Conservation (phyloP, 2,113 vertebrate genomes). For the Bagarius yarrelli region DNA sequence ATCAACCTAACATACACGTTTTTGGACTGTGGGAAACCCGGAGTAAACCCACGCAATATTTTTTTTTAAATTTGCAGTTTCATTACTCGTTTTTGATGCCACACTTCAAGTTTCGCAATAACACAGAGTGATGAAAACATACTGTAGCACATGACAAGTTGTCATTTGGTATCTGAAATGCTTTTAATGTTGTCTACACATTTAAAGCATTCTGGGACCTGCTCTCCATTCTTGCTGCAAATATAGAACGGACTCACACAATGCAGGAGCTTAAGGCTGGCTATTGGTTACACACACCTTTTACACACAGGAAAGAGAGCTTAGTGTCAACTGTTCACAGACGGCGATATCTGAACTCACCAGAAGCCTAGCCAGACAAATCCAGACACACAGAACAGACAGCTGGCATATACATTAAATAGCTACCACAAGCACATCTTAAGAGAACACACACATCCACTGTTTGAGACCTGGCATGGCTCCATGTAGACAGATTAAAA, state of each 20-base stretch:
- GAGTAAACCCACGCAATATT: too few relatives aligned
- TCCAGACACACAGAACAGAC: conserved; percentile 11
- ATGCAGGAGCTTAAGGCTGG: not conserved
- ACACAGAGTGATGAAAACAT: too few relatives aligned
- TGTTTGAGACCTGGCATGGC: conserved; percentile 23
- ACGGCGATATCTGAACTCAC: conserved; percentile 29
- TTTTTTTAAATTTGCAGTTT: too few relatives aligned
- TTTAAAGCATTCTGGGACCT: not conserved
- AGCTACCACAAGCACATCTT: conserved; percentile 39
- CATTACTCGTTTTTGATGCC: too few relatives aligned
- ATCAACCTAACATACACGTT: too few relatives aligned
- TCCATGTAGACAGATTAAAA: conserved; percentile 43
- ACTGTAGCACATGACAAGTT: not conserved
- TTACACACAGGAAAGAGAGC: conserved; percentile 5
- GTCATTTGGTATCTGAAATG: not conserved
- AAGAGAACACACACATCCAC: conserved; percentile 25
- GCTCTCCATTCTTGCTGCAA: not conserved
- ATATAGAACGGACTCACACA: not conserved
- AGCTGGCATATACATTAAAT: conserved; percentile 35
- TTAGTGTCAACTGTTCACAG: conserved; percentile 6
- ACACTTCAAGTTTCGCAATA: too few relatives aligned
- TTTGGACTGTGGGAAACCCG: too few relatives aligned
- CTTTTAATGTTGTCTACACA: conserved; percentile 1
- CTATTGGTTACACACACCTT: conserved; percentile 17
- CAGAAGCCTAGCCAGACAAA: conserved; percentile 18